Conservation (phyloP, 1,140 invertebrate species). For the Ptiloglossa arizonensis region DNA sequence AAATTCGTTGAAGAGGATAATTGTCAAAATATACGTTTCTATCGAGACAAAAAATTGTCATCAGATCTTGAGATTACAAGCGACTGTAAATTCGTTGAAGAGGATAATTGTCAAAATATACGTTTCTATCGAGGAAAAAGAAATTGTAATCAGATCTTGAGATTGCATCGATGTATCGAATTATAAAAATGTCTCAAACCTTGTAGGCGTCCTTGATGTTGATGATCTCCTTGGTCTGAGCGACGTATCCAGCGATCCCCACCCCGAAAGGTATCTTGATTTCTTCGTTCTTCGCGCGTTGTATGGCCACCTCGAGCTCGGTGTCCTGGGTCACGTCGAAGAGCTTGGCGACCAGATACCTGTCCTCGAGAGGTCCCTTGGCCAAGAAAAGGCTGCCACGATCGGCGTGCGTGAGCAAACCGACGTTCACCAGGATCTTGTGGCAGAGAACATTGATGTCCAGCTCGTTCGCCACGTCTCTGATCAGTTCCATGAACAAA, state of each 20-base stretch:
- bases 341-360: conserved; percentile 93
- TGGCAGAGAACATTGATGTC: conserved; percentile 96
- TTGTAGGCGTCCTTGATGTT: conserved; percentile 96
- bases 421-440: conserved; percentile 96
- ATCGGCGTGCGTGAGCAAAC: conserved; percentile 92
- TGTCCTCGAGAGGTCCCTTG: conserved; percentile 87
- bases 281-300: conserved; percentile 88
- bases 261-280: conserved; percentile 94
- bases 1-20: no score
- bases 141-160: no score
- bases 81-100: no score
- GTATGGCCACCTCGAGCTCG: conserved; percentile 89
- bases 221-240: conserved; percentile 92
- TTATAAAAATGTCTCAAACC: no score
- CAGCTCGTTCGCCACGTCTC: conserved; percentile 95
- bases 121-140: no score
- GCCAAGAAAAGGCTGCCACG: conserved; percentile 93
- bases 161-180: no score
- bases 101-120: no score
- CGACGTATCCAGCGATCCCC: conserved; percentile 94
- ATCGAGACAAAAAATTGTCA: no score
- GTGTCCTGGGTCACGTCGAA: conserved; percentile 95
- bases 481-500: conserved; percentile 95
- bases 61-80: no score
- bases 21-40: no score